Evolutionary conservation across 2,888 invertebrate species (phyloP), one percentile per base, ranked within the genome.

Genomic region (Linnaemya vulpina): DNA sequence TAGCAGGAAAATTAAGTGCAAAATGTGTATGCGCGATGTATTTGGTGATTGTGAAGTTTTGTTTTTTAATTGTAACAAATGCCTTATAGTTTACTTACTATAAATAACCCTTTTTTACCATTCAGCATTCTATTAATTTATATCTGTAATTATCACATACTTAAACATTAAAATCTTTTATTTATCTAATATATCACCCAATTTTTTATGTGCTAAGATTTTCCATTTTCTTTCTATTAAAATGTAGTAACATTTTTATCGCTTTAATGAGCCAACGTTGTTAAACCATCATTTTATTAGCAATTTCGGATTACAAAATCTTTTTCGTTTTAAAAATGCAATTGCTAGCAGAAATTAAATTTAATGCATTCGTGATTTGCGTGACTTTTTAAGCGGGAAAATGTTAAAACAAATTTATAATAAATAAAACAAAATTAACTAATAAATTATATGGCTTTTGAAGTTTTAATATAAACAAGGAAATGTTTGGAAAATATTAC

Each of bases 271-370:
- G 35, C 3, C 40, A 62, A 70, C 55, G 46, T 46, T 65, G 30
- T 30, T 30, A 43, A 70, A 71, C 4, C 62, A 71, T 79, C 62
- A 71, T 79, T 71, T 79, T 71, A 63, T 68, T 25, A 68, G 60
- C 68, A 60, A 68, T 77, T 68, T 77, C 25, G 22, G 68, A 79
- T 79, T 71, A 79, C 78, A 79, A 79, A 71, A 79, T 71, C 62
- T 63, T 71, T 49, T 15, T 30, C 38, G 9, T 35, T 71, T 63
- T 43, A 13, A 76, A 35, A 30, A 30, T 30, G 22, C 53, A 67
- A 67, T 55, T 11, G 43, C 46, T 35, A 25, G 38, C 35, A 58
- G 9, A 49, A 43, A 65, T 46, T n/a, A 35, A 55, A 49, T 68
- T 76, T 46, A 67, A 73, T 65, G 13, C 22, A 73, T 51, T 71